Evolutionary conservation across 2,797 vertebrate genomes (phyloP).

Genomic region (Poecilia gillii): DNA sequence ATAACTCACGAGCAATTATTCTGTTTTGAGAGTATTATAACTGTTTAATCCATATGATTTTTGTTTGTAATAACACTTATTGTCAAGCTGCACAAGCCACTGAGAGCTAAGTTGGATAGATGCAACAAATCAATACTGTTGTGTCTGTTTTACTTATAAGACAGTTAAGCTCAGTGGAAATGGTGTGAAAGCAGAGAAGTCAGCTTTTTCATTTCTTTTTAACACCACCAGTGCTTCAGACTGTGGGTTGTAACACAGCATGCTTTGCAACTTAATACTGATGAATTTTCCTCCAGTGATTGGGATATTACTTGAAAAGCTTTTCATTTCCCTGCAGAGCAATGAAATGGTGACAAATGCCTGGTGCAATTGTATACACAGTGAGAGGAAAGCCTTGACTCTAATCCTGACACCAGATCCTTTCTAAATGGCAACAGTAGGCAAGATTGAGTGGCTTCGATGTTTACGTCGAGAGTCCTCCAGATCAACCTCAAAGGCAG

Average conservation of each 20-base stretch:
- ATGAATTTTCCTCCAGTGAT: conserved; percentile 63
- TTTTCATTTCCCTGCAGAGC: conserved; percentile 67
- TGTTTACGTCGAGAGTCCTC: conserved; percentile 13
- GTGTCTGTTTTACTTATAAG: conserved; percentile 1
- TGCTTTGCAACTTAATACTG: conserved; percentile 53
- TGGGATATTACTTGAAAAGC: conserved; percentile 60
- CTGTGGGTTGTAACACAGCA: conserved; percentile 34
- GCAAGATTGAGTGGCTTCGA: conserved; percentile 11
- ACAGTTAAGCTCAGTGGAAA: background rate
- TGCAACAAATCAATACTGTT: conserved; percentile 5
- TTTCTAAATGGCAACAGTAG: conserved; percentile 32
- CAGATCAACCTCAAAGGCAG: conserved; percentile 17
- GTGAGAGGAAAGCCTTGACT: conserved; percentile 25
- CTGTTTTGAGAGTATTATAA: too few species aligned
- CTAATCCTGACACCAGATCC: conserved; percentile 40
- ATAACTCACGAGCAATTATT: background rate
- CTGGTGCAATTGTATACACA: conserved; percentile 43
- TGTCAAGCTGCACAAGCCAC: background rate
- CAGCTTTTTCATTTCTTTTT: conserved; percentile 15
- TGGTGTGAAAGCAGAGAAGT: conserved; percentile 13
- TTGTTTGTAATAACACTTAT: conserved; percentile 13
- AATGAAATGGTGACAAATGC: conserved; percentile 55
- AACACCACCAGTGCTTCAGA: conserved; percentile 6
- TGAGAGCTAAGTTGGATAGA: background rate
- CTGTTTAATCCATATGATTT: background rate